Evolutionary conservation across 2,888 invertebrate species (phyloP), one percentile per base, ranked within the genome.

Genomic region (Pharmacophagus antenor): DNA sequence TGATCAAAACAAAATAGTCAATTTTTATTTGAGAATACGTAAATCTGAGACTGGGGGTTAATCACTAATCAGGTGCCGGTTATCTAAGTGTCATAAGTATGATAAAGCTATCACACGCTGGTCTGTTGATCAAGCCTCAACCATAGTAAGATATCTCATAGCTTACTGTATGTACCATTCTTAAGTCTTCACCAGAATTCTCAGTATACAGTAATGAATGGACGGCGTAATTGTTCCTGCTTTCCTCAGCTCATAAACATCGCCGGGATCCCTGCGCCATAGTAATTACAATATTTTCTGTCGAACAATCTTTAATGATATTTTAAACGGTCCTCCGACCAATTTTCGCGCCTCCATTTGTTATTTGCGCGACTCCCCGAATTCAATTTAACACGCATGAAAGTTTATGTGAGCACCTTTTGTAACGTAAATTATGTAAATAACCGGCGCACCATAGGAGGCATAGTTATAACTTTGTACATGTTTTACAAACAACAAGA

Each of bases 331-430:
- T 77, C 72, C 73, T 72, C 70, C 73, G 68, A 69, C 76, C 87
- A 88, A 88, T 88, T 89, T 89, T 86, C 86, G 81, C 87, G 75
- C 86, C 82, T 81, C 72, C 80, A 74, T 79, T 84, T 85, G 84
- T 85, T 87, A 88, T 89, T 89, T 86, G 82, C 74, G 76, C 72
- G 79, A 79, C 83, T 84, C 81, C 82, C 77, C 80, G 82, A 84
- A 90, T 87, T 89, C 88, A 91, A 91, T 91, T 91, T 85, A 86
- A 81, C 86, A 85, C 84, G 79, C 85, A 82, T 84, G 84, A 83
- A 79, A 78, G 80, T 85, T 86, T 81, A 81, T 80, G 79, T 74
- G 77, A 69, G 71, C 72, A 72, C 73, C 78, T 71, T 51, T 80
- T 75, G 80, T 79, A 76, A 72, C 70, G 74, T 79, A 80, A 88